These are phyloP conservation scores for Sebastiscus albofasciatus DNA, from an alignment of 2,797 vertebrate genomes.

Conservation along the genomic window DNA sequence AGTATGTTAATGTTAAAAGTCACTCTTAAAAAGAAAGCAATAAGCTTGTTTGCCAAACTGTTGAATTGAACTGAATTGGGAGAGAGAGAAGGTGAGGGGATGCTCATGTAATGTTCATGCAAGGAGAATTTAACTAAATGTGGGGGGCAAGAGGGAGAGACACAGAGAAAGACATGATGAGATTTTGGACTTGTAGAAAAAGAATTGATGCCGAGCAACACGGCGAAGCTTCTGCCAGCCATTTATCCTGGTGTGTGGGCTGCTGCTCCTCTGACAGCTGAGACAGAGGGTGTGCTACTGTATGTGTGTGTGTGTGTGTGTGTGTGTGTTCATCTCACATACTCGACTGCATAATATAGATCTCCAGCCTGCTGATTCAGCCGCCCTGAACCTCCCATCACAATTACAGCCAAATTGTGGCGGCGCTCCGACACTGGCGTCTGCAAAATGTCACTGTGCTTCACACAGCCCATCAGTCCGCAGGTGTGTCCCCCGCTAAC, in stretches of 20 bases:
- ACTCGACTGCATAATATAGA: slow-evolving; percentile 34
- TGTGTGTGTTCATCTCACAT: slow-evolving; percentile 19
- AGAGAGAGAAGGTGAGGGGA: neutral
- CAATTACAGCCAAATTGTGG: slow-evolving; percentile 44
- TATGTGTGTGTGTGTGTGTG: slow-evolving; percentile 3
- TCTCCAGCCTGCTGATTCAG: slow-evolving; percentile 62
- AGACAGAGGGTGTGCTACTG: slow-evolving; percentile 25
- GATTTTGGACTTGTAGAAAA: slow-evolving; percentile 22
- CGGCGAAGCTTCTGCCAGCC: slow-evolving; percentile 15
- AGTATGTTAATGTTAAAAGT: too few species aligned
- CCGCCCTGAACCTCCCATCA: slow-evolving; percentile 37
- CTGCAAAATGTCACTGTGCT: slow-evolving; percentile 57
- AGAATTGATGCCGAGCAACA: slow-evolving; percentile 7
- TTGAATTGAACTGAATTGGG: neutral
- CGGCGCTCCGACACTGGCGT: slow-evolving; percentile 29
- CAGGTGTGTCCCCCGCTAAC: slow-evolving; percentile 29
- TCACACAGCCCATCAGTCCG: slow-evolving; percentile 35
- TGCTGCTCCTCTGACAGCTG: slow-evolving; percentile 41
- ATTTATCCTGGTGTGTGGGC: slow-evolving; percentile 49
- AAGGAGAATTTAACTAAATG: neutral
- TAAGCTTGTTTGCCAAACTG: neutral
- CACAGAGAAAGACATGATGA: slow-evolving; percentile 14
- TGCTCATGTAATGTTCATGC: slow-evolving; percentile 2
- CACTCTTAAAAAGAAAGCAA: neutral
- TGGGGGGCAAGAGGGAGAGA: neutral